phyloP scores from a whole-genome alignment of 2,113 vertebrate genomes.

The Panthera tigris region DNA sequence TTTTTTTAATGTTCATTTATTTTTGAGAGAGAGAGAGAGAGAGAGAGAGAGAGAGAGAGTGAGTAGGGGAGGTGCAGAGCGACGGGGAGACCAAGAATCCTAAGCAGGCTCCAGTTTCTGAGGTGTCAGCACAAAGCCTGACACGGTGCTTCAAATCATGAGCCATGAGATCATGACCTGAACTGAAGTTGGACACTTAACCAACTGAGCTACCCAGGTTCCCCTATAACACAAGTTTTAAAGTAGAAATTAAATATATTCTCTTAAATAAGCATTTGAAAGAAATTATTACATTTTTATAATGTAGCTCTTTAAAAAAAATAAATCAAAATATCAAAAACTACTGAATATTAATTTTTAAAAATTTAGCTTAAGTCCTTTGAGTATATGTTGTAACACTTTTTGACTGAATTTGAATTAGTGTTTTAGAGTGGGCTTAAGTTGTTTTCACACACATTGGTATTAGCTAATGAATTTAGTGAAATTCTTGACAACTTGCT shows the following conservation, averaged over 20 bases:
- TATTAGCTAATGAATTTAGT: conserved; percentile 15
- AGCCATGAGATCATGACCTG: too few relatives aligned
- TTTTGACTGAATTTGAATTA: neutral
- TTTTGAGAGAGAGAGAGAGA: too few relatives aligned
- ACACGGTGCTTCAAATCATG: too few relatives aligned
- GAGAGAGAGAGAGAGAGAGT: too few relatives aligned
- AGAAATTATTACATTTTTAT: neutral
- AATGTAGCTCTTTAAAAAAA: neutral
- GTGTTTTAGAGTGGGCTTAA: neutral
- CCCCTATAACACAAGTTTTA: neutral
- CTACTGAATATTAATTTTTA: neutral
- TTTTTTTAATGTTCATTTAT: too few relatives aligned
- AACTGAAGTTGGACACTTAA: too few relatives aligned
- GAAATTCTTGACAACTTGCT: neutral
- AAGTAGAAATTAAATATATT: neutral
- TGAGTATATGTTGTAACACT: neutral
- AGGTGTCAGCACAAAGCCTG: too few relatives aligned
- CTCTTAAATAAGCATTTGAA: neutral
- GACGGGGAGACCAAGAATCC: too few relatives aligned
- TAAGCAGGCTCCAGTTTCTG: too few relatives aligned
- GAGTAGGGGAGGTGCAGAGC: too few relatives aligned
- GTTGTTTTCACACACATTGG: neutral
- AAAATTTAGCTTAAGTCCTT: neutral
- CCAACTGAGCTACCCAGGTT: too few relatives aligned
- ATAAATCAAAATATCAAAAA: neutral